These are phyloP conservation scores for Chrysoperla carnea DNA, from an alignment of 1,140 invertebrate species.

Conservation along the genomic window DNA sequence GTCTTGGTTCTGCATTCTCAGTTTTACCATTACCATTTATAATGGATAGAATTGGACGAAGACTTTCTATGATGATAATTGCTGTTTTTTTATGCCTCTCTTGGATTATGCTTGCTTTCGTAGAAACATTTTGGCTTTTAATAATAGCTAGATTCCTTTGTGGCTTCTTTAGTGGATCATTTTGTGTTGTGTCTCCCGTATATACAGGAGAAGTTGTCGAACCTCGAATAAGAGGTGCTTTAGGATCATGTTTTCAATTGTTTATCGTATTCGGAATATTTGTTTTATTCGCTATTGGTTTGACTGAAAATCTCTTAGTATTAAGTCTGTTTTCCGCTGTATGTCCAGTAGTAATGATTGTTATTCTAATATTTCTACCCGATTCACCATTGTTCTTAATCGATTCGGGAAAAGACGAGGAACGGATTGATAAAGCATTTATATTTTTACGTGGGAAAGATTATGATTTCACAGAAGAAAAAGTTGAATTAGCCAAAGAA, in stretches of 20 bases:
- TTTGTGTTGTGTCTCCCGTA: constrained; percentile 34
- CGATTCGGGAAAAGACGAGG: constrained; percentile 28
- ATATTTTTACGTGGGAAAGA: constrained; percentile 43
- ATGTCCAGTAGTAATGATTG: constrained; percentile 33
- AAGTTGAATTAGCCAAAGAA: constrained; percentile 24
- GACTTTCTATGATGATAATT: constrained; percentile 36
- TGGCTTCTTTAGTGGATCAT: constrained; percentile 22
- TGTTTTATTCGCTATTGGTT: constrained; percentile 29
- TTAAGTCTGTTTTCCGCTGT: constrained; percentile 30
- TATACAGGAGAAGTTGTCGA: constrained; percentile 52
- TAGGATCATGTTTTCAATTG: constrained; percentile 47
- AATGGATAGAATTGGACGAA: constrained; percentile 44
- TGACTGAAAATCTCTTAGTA: constrained; percentile 15
- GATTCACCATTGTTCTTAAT: constrained; percentile 36
- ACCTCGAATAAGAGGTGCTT: constrained; percentile 38
- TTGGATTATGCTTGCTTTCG: constrained; percentile 39
- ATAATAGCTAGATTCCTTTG: constrained; percentile 42
- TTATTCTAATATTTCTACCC: constrained; percentile 38
- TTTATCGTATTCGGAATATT: constrained; percentile 40
- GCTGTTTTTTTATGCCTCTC: constrained; percentile 40
- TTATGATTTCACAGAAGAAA: constrained; percentile 35
- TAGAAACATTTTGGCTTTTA: constrained; percentile 32
- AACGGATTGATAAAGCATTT: constrained; percentile 40
- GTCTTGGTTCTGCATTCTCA: constrained; percentile 34
- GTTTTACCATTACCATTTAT: constrained; percentile 40